phyloP scores from a whole-genome alignment of 2,888 invertebrate genomes.

The Apodemia duryi region DNA sequence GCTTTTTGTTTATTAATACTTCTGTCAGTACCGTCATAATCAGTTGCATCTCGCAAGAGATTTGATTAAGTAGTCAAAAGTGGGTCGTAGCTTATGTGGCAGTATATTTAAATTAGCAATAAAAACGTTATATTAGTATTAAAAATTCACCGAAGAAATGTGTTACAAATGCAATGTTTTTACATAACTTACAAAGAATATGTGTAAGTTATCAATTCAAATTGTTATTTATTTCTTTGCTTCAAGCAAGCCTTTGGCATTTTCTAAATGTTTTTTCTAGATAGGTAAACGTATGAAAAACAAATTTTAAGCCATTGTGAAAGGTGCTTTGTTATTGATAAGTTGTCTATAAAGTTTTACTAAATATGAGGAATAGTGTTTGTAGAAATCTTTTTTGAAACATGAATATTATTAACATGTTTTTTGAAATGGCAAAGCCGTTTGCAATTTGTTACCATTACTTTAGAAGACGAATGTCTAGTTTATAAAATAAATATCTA shows the following conservation, averaged over 20 bases:
- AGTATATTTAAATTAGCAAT: too few species aligned
- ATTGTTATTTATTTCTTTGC: neutral
- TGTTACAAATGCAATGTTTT: neutral
- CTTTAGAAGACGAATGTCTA: neutral
- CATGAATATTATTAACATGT: neutral
- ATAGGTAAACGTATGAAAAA: neutral
- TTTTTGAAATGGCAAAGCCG: neutral
- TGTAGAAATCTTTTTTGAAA: neutral
- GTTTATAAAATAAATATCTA: too few species aligned
- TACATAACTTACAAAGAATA: neutral
- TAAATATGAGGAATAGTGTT: neutral
- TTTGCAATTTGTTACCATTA: conserved; percentile 6
- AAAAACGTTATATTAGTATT: too few species aligned
- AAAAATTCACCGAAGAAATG: too few species aligned
- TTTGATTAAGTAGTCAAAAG: too few species aligned
- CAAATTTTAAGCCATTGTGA: conserved; percentile 3
- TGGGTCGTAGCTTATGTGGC: too few species aligned
- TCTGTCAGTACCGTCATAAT: too few species aligned
- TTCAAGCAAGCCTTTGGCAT: neutral
- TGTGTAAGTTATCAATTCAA: neutral
- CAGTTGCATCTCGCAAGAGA: too few species aligned
- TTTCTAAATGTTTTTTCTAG: neutral
- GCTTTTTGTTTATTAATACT: too few species aligned
- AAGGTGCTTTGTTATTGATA: conserved; percentile 2
- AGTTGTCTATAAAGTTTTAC: neutral